Conservation (phyloP, 2,797 vertebrate species). For the Selene dorsalis region DNA sequence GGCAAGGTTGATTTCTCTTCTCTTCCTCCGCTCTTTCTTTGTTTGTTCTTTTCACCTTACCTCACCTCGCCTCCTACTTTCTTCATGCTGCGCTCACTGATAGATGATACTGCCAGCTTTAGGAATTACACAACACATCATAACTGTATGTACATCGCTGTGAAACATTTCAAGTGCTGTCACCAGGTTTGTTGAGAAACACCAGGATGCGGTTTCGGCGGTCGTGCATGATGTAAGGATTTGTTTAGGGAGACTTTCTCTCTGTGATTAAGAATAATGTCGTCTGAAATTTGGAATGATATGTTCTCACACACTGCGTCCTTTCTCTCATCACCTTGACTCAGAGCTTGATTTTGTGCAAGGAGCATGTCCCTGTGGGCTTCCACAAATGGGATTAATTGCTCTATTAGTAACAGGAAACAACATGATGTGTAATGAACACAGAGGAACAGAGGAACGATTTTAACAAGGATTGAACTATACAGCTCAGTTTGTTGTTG, state of each 20-base stretch:
- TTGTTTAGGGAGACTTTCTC: conserved; percentile 68
- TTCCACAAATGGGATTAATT: conserved; percentile 43
- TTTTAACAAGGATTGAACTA: conserved; percentile 32
- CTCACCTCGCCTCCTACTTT: conserved; percentile 46
- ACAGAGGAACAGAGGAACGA: conserved; percentile 20
- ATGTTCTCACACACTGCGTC: conserved; percentile 39
- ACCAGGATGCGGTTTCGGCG: conserved; percentile 70
- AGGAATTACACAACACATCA: conserved; percentile 46
- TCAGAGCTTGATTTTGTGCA: conserved; percentile 48
- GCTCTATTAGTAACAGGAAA: conserved; percentile 63
- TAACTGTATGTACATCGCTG: conserved; percentile 5
- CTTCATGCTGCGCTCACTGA: conserved; percentile 41
- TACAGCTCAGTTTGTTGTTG: conserved; percentile 7
- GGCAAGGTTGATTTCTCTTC: conserved; percentile 28
- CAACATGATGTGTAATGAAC: conserved; percentile 57
- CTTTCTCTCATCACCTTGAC: conserved; percentile 59
- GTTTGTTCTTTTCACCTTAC: conserved; percentile 45
- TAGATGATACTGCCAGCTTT: conserved; percentile 37
- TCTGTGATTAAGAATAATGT: conserved; percentile 71
- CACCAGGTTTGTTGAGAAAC: conserved; percentile 70
- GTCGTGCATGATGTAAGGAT: conserved; percentile 38
- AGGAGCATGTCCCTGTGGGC: conserved; percentile 21
- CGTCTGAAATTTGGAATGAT: conserved; percentile 54
- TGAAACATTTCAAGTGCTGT: conserved; percentile 48
- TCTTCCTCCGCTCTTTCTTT: background rate